Conservation (phyloP, 2,888 invertebrate species). For the Subacronicta megacephala region DNA sequence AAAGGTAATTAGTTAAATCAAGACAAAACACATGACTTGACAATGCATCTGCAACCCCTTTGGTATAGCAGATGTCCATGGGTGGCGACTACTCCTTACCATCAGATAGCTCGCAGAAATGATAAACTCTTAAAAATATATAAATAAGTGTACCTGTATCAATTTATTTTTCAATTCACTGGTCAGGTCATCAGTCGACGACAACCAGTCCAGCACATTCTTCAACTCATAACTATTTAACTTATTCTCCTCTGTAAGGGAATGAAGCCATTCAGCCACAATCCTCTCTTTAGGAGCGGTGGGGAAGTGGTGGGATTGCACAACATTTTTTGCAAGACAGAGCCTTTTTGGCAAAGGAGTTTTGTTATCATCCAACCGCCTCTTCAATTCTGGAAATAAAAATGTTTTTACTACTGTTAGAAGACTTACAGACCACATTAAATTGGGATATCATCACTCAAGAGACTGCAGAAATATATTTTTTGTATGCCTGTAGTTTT, state of each 20-base stretch:
- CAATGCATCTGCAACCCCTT: too few relatives aligned
- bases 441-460: too few relatives aligned
- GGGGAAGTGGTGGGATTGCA: constrained; percentile 83
- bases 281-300: constrained; percentile 85
- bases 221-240: constrained; percentile 70
- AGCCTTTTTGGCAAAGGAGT: constrained; percentile 86
- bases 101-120: too few relatives aligned
- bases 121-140: too few relatives aligned
- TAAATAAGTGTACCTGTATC: constrained; percentile 70
- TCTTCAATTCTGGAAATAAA: constrained; percentile 85
- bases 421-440: too few relatives aligned
- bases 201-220: constrained; percentile 75
- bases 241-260: constrained; percentile 66
- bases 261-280: constrained; percentile 85
- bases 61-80: too few relatives aligned
- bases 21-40: too few relatives aligned
- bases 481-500: too few relatives aligned
- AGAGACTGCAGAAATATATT: too few relatives aligned
- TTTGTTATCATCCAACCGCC: constrained; percentile 76
- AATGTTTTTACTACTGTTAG: too few relatives aligned
- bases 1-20: too few relatives aligned
- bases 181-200: constrained; percentile 73
- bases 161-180: constrained; percentile 76
- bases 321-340: constrained; percentile 87
- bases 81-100: too few relatives aligned